These are phyloP conservation scores for Phataginus tetradactyla DNA, from an alignment of 2,797 vertebrate genomes.

Conservation along the genomic window DNA sequence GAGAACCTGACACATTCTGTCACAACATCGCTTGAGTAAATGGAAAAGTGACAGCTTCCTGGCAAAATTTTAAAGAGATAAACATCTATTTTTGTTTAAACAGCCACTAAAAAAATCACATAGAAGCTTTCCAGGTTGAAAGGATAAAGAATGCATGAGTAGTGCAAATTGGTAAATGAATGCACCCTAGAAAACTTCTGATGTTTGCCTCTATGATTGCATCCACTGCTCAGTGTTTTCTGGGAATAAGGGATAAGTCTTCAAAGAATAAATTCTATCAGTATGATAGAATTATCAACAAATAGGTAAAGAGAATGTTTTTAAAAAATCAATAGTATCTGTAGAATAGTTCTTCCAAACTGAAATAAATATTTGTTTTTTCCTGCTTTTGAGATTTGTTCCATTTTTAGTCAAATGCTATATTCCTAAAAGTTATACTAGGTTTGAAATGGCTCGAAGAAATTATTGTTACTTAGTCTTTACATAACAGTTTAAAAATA, in stretches of 20 bases:
- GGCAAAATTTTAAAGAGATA: conserved; percentile 90
- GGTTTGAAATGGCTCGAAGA: not conserved
- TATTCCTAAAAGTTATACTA: not conserved
- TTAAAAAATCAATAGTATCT: not conserved
- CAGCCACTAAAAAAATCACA: conserved; percentile 83
- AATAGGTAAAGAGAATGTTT: not conserved
- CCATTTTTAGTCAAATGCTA: not conserved
- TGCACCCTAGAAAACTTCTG: conserved; percentile 57
- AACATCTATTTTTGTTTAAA: conserved; percentile 91
- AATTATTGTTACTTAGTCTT: not conserved
- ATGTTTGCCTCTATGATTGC: conserved; percentile 56
- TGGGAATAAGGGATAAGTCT: conserved; percentile 18
- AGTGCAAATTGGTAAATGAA: conserved; percentile 79
- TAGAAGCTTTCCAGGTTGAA: conserved; percentile 83
- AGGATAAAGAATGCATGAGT: conserved; percentile 79
- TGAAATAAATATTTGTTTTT: conserved; percentile 39
- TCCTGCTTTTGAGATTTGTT: not conserved
- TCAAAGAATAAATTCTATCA: not conserved
- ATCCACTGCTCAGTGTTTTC: conserved; percentile 55
- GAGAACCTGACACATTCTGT: conserved; percentile 89
- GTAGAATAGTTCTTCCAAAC: conserved; percentile 13
- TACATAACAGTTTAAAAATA: not conserved
- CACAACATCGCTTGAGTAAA: conserved; percentile 89
- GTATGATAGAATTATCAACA: not conserved
- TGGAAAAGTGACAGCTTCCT: conserved; percentile 89